phyloP scores from a whole-genome alignment of 2,888 invertebrate species.

The Drosophila villosipedis region DNA sequence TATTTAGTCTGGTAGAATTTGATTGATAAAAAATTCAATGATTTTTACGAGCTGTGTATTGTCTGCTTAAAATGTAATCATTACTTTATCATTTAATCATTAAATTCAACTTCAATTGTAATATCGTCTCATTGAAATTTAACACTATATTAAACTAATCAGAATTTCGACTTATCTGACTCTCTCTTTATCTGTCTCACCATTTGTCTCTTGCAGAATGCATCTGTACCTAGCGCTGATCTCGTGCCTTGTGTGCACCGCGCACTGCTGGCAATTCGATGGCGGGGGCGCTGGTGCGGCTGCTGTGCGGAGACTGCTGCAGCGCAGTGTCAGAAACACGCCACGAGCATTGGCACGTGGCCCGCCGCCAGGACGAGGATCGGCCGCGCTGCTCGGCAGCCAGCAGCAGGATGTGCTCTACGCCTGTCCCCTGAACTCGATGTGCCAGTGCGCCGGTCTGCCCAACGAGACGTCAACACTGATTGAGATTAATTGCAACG shows the following conservation, averaged over 20 bases:
- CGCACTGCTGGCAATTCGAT: constrained; percentile 85
- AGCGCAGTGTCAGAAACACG: constrained; percentile 61
- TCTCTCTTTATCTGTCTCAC: neutral
- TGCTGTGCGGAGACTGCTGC: constrained; percentile 27
- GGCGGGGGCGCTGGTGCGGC: constrained; percentile 70
- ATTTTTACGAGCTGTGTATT: neutral
- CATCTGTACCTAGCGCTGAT: constrained; percentile 83
- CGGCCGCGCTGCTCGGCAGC: constrained; percentile 81
- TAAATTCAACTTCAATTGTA: neutral
- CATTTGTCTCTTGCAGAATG: constrained; percentile 47
- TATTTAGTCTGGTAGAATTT: neutral
- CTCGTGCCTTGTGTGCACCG: constrained; percentile 82
- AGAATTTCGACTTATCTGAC: neutral
- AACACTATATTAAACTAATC: neutral
- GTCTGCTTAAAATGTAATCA: neutral
- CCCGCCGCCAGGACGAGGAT: constrained; percentile 67
- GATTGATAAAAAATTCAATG: neutral
- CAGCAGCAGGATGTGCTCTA: constrained; percentile 85
- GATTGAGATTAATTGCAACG: constrained; percentile 86
- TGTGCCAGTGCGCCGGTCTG: constrained; percentile 85
- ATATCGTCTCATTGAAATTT: neutral
- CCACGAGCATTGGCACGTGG: constrained; percentile 57
- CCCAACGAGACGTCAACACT: constrained; percentile 85
- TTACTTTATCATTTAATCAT: neutral
- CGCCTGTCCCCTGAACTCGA: constrained; percentile 85